phyloP scores from a whole-genome alignment of 64 coral and sea anemone species.

The Acropora yongei region DNA sequence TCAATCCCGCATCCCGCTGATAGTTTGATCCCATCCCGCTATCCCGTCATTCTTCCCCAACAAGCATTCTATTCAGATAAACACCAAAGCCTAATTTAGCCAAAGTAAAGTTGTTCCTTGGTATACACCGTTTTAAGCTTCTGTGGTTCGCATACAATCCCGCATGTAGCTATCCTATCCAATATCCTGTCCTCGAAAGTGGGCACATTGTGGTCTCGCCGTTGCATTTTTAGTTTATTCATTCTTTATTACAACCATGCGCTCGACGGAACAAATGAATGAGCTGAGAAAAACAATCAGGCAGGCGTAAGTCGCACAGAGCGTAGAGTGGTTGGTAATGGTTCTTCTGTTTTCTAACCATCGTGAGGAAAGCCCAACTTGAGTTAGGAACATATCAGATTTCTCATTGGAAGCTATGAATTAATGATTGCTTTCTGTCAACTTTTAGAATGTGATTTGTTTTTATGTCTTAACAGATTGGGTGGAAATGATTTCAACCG shows the following conservation, averaged over 20 bases:
- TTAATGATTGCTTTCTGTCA: neutral
- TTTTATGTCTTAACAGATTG: conserved; percentile 40
- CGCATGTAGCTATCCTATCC: neutral
- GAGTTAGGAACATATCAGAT: neutral
- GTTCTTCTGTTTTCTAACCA: no score
- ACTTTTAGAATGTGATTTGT: neutral
- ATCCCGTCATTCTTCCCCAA: neutral
- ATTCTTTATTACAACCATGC: no score
- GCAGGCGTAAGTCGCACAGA: no score
- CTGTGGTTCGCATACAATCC: neutral
- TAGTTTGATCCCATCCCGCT: no score
- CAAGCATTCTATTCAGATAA: neutral
- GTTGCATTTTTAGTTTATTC: neutral
- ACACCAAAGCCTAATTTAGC: neutral
- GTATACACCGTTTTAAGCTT: neutral
- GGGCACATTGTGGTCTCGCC: neutral
- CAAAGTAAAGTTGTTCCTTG: neutral
- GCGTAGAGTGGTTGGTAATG: no score
- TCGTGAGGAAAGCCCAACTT: no score
- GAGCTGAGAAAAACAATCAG: no score
- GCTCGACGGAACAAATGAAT: neutral
- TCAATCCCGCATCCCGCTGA: neutral
- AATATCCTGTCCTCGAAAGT: neutral
- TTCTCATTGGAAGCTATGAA: neutral
- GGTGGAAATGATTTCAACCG: conserved; percentile 10